phyloP scores from a whole-genome alignment of 1,140 invertebrate species.

The Solenopsis fugax region DNA sequence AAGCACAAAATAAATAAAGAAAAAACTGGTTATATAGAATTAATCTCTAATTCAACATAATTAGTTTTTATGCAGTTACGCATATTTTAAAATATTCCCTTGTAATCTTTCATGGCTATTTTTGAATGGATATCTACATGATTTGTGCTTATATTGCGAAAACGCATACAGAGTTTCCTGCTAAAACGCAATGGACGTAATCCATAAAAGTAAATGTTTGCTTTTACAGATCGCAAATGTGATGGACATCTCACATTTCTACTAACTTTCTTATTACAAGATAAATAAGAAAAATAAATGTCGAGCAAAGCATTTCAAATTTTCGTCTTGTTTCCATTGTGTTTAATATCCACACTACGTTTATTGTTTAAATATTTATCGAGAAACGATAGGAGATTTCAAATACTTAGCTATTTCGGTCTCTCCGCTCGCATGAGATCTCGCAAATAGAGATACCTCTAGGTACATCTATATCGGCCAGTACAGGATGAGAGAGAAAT shows the following conservation, averaged over 20 bases:
- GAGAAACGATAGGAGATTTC: conserved; percentile 10
- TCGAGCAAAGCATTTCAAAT: background rate
- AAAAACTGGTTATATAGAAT: background rate
- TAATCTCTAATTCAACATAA: background rate
- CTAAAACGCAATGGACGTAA: background rate
- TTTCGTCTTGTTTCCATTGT: background rate
- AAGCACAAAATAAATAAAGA: background rate
- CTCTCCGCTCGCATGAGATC: background rate
- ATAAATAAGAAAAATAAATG: conserved; percentile 8
- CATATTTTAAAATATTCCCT: background rate
- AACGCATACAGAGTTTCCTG: background rate
- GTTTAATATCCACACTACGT: background rate
- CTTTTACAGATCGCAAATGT: background rate
- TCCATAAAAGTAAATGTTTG: conserved; percentile 15
- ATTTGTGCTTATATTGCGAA: background rate
- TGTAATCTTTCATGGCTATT: background rate
- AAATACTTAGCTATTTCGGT: background rate
- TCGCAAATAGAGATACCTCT: background rate
- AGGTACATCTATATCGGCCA: background rate
- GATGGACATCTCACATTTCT: background rate
- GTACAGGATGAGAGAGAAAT: background rate
- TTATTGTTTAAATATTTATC: conserved; percentile 24
- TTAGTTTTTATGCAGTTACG: background rate
- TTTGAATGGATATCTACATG: background rate
- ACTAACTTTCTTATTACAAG: background rate